Base-by-base conservation (phyloP, 2,888 invertebrate genomes). In the Coremacera marginata region DNA sequence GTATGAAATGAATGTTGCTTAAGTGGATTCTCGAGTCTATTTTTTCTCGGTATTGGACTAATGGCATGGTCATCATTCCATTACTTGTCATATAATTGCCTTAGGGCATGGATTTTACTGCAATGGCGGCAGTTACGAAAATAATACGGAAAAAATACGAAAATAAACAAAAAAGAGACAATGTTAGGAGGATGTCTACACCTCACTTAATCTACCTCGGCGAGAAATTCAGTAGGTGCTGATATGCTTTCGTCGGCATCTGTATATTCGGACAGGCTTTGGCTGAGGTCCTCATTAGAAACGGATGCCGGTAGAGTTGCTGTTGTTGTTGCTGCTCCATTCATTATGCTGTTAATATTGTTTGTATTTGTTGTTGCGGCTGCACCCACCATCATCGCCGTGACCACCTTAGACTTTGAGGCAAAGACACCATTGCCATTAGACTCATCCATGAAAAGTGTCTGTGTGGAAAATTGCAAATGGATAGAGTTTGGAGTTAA, bases 171-270 rank as follows among this genome's bases (percentile, higher is more conserved):
- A 37, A 70, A 25, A 16, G 19, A 37, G 44, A 16, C 70, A 49
- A 44, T 51, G 22, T 22, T 16, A 8, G 19, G 51, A 2, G 11
- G 2, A 44, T 44, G 14, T 14, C 14, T 27, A 3, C 60, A 60
- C 25, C 19, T 44, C 16, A 3, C 19, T 22, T 4, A n/a, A 60
- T 82, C 80, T 85, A 94, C 94, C 92, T 94, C 94, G 68, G 94
- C 94, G 60, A 94, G 90, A 88, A 93, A 93, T 88, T 94, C 94
- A 79, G 94, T 94, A 68, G 94, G 94, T 52, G 94, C 94, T 79
- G 94, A 94, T 84, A 92, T 92, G 83, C 93, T 92, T 85, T 94
- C 94, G 87, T 94, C 93, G 71, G 93, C 94, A 84, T 93, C 93
- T 25, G 92, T 93, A 84, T 93, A 93, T 84, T 94, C 94, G 80